These are phyloP conservation scores for Aricia agestis DNA, from an alignment of 1,140 invertebrate species.

Conservation along the genomic window DNA sequence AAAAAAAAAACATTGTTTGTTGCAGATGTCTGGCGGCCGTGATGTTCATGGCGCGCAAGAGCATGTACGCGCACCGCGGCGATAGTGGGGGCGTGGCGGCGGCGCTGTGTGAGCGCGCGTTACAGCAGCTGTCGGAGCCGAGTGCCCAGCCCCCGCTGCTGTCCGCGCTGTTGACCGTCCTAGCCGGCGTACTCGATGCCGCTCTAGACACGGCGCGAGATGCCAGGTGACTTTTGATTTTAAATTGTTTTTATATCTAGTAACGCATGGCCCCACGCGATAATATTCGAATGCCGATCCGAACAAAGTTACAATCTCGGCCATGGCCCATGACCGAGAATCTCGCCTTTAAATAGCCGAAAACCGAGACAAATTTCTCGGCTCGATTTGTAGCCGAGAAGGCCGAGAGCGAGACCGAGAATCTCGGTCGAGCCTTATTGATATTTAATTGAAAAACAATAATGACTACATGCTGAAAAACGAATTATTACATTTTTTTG, in stretches of 20 bases:
- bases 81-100: slow-evolving; percentile 52
- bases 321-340: no score
- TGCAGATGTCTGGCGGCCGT: slow-evolving; percentile 89
- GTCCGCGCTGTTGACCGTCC: slow-evolving; percentile 40
- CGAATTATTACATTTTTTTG: background rate
- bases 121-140: slow-evolving; percentile 43
- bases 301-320: no score
- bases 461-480: no score
- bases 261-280: no score
- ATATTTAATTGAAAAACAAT: no score
- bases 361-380: no score
- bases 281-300: no score
- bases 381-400: no score
- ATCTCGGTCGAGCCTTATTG: no score
- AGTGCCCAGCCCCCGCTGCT: slow-evolving; percentile 50
- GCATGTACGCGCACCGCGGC: slow-evolving; percentile 70
- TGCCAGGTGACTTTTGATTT: slow-evolving; percentile 23
- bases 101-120: slow-evolving; percentile 65
- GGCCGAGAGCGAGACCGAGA: no score
- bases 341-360: no score
- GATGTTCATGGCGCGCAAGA: slow-evolving; percentile 90
- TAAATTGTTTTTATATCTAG: no score
- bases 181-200: slow-evolving; percentile 37
- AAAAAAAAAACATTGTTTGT: background rate
- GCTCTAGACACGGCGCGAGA: slow-evolving; percentile 36